These are phyloP conservation scores for Enteromius paludinosus DNA, from an alignment of 2,797 vertebrate species.

Conservation along the genomic window DNA sequence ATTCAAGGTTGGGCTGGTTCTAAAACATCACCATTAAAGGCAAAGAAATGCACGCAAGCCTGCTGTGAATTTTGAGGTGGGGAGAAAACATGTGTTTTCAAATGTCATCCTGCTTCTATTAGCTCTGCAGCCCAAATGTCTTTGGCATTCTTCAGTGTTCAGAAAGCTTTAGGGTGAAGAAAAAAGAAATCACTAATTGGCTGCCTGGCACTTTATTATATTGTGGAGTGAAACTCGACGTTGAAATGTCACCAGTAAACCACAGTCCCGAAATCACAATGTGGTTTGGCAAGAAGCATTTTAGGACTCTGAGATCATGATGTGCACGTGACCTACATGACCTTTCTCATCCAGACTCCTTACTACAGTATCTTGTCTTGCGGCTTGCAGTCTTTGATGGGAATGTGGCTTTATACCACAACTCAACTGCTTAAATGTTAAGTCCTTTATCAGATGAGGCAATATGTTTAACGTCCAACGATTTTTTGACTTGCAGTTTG, in stretches of 20 bases:
- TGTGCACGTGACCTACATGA: background rate
- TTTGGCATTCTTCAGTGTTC: slow-evolving; percentile 63
- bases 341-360: slow-evolving; percentile 9
- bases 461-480: background rate
- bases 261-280: slow-evolving; percentile 53
- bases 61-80: background rate
- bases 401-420: background rate
- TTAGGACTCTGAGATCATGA: background rate
- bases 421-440: background rate
- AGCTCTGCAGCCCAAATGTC: slow-evolving; percentile 15
- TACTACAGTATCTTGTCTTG: background rate
- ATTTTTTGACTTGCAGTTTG: background rate
- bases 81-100: slow-evolving; percentile 22
- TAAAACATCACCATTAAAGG: slow-evolving; percentile 18
- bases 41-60: background rate
- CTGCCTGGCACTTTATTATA: slow-evolving; percentile 61
- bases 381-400: slow-evolving; percentile 22
- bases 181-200: slow-evolving; percentile 68
- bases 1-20: background rate
- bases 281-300: slow-evolving; percentile 49
- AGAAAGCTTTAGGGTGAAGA: slow-evolving; percentile 43
- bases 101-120: slow-evolving; percentile 33
- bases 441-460: background rate
- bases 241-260: slow-evolving; percentile 74
- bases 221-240: slow-evolving; percentile 62